A percentile compares a stretch with the other conserved stretches of the same genome.
Evolutionary conservation across 2,888 invertebrate genomes (phyloP).

Genomic region (Celastrina argiolus): DNA sequence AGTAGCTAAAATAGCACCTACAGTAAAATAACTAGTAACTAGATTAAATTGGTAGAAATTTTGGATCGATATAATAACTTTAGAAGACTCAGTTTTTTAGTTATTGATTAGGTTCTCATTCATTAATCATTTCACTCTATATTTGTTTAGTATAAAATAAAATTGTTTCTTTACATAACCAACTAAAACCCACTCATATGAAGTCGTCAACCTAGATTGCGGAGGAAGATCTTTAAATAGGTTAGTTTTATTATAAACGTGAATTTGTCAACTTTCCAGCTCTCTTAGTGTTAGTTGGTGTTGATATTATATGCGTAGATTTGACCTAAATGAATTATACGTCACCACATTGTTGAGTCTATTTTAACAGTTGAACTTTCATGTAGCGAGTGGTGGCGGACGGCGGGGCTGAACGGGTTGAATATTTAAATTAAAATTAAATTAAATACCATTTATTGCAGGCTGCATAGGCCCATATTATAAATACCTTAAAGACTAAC

Average conservation of each 20-base stretch:
- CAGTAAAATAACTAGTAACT: neutral
- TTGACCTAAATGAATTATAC: constrained; percentile 24
- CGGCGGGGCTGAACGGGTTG: neutral
- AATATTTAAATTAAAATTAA: constrained; percentile 14
- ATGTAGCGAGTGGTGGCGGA: constrained; percentile 2
- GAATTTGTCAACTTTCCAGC: constrained; percentile 21
- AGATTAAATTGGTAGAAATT: neutral
- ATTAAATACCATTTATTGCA: too few relatives aligned
- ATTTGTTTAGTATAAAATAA: neutral
- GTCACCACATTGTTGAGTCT: constrained; percentile 24
- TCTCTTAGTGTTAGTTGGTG: constrained; percentile 20
- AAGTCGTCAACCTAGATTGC: constrained; percentile 17
- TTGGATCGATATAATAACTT: neutral
- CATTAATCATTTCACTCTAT: neutral
- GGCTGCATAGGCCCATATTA: too few relatives aligned
- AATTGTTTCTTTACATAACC: neutral
- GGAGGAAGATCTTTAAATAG: constrained; percentile 17
- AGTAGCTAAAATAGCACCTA: neutral
- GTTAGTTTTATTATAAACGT: constrained; percentile 21
- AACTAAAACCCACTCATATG: neutral
- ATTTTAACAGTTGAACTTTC: constrained; percentile 25
- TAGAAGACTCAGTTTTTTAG: neutral
- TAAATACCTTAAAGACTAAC: too few relatives aligned
- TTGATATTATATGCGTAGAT: constrained; percentile 13
- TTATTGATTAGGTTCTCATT: neutral